Percentiles rank a stretch among this genome's conserved stretches.
Conservation (phyloP, 1,140 invertebrate species). For the Oryzaephilus surinamensis region DNA sequence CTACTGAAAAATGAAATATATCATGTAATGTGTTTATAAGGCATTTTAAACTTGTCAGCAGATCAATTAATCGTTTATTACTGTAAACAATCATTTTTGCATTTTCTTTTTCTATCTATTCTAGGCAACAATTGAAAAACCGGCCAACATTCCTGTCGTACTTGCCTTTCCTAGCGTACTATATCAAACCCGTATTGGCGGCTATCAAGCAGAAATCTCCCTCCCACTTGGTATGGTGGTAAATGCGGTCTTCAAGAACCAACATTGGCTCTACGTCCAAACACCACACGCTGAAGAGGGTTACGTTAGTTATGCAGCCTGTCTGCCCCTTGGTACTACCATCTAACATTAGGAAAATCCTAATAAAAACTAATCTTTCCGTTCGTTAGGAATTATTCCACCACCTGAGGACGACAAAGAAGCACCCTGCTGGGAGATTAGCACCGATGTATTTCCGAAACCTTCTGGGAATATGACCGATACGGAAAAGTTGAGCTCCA, state of each 20-base stretch:
- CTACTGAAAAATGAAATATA: too few species aligned
- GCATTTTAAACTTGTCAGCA: too few species aligned
- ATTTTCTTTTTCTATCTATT: constrained; percentile 6
- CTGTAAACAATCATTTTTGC: constrained; percentile 2
- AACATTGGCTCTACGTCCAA: constrained; percentile 71
- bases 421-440: constrained; percentile 60
- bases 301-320: constrained; percentile 63
- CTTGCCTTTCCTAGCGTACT: constrained; percentile 60
- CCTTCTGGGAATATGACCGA: constrained; percentile 64
- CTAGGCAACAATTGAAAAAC: constrained; percentile 57
- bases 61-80: too few species aligned
- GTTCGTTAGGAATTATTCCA: constrained; percentile 29
- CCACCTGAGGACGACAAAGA: constrained; percentile 23
- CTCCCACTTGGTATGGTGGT: constrained; percentile 72
- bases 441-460: constrained; percentile 63
- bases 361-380: constrained; percentile 5
- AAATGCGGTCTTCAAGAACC: constrained; percentile 74
- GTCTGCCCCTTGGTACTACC: constrained; percentile 63
- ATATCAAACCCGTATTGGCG: constrained; percentile 59
- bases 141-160: constrained; percentile 72
- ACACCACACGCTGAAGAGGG: constrained; percentile 70
- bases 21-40: too few species aligned
- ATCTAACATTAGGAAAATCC: too few species aligned
- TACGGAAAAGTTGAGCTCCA: constrained; percentile 48
- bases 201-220: constrained; percentile 55